Evolutionary conservation across 2,888 invertebrate genomes (phyloP).

Genomic region (Leptura quadrifasciata): DNA sequence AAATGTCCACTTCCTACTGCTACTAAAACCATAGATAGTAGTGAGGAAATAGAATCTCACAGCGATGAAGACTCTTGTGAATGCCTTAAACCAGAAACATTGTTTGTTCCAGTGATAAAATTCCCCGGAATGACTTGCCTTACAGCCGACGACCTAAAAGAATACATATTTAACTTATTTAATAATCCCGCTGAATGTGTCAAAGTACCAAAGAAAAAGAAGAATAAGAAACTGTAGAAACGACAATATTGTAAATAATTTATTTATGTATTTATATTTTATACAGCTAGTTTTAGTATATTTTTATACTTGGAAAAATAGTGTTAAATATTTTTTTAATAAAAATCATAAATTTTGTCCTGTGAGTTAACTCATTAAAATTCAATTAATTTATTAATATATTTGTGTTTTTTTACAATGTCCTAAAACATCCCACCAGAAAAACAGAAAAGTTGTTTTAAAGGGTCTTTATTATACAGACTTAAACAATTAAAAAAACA

Average conservation of each 20-base stretch:
- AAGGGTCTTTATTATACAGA: too few relatives aligned
- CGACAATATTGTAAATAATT: conserved; percentile 10
- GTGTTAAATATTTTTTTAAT: conserved; percentile 20
- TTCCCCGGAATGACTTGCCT: conserved; percentile 53
- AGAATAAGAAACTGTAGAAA: not conserved
- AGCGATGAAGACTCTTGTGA: conserved; percentile 10
- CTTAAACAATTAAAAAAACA: too few relatives aligned
- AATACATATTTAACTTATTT: conserved; percentile 55
- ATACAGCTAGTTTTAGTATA: not conserved
- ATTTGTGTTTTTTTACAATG: not conserved
- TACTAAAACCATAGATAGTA: not conserved
- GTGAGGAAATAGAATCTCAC: not conserved
- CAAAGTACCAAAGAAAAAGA: not conserved
- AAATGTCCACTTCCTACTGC: not conserved
- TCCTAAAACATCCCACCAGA: not conserved
- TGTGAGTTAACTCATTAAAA: conserved; percentile 22
- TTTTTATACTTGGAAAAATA: conserved; percentile 2
- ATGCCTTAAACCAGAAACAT: conserved; percentile 39
- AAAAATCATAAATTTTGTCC: not conserved
- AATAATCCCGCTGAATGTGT: not conserved
- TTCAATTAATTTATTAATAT: not conserved
- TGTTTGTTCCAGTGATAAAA: conserved; percentile 60
- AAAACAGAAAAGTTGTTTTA: not conserved
- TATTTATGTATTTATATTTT: conserved; percentile 9
- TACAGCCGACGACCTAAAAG: conserved; percentile 54